Base-by-base conservation (phyloP, 2,888 invertebrate genomes). In the Gastrophysa polygoni region DNA sequence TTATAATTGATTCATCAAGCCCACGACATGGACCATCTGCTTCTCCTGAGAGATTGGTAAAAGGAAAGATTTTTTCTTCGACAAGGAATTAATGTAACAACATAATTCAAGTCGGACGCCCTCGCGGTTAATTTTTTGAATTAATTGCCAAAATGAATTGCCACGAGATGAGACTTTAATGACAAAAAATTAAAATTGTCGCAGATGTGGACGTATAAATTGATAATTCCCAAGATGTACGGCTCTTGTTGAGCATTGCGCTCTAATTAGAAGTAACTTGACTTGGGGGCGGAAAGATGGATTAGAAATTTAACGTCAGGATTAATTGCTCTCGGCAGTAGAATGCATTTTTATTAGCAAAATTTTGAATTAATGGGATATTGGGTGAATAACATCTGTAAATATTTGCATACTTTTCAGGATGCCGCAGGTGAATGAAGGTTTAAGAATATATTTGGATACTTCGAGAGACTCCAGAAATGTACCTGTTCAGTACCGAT, bases 161-260 rank as follows among this genome's bases (percentile, higher is more conserved):
- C 72, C 70, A 61, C 64, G 64, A 70, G 75, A 80, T 75, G 80
- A 78, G 79, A 74, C 76, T 80, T 80, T 81, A 79, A 81, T 81
- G 80, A 79, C 80, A 80, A 80, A 80, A 80, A 80, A 79, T 79
- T 79, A 78, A 79, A 79, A 79, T 79, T 81, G 80, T 81, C 80
- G 74, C 80, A 81, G 80, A 81, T 81, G 80, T 75, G 78, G 73
- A 77, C 73, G 77, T 73, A 78, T 77, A 79, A 78, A 80, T 78
- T 79, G 78, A 78, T 80, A 80, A 80, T 80, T 79, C 76, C 74
- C 73, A 78, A 79, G 79, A 80, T 80, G 75, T 78, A 80, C 77
- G 71, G 74, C 77, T 71, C 75, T 78, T 77, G 77, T 78, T 78
- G 75, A 78, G 75, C 74, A 72, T 73, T 73, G 74, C 73, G 61